Evolutionary conservation across 2,113 vertebrate species (phyloP).

Genomic region (Chaenocephalus aceratus): DNA sequence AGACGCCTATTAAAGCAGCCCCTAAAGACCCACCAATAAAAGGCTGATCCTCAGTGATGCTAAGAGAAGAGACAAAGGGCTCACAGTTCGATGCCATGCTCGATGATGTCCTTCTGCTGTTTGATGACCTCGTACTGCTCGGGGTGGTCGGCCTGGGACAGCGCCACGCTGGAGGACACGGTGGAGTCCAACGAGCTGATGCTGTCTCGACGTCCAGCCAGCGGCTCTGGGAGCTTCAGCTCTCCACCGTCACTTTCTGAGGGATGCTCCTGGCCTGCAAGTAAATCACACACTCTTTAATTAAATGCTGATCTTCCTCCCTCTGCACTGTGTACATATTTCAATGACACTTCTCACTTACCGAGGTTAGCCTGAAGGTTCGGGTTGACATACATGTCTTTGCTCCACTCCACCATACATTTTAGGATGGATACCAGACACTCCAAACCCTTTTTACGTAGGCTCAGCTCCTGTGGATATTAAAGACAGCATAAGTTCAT

Average conservation of each 20-base stretch:
- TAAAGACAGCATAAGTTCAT: neutral
- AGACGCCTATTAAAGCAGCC: no score
- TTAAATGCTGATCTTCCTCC: accelerated
- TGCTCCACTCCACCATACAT: conserved; percentile 99
- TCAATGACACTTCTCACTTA: conserved; percentile 74
- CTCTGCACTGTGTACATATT: neutral
- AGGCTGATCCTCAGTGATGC: neutral
- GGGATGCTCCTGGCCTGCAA: conserved; percentile 90
- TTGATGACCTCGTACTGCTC: conserved; percentile 99
- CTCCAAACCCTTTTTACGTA: conserved; percentile 97
- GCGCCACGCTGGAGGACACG: conserved; percentile 86
- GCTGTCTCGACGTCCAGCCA: conserved; percentile 88
- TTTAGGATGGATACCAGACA: conserved; percentile 98
- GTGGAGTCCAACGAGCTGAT: conserved; percentile 94
- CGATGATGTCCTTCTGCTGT: conserved; percentile 98
- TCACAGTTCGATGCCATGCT: conserved; percentile 97
- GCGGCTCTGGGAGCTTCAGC: conserved; percentile 88
- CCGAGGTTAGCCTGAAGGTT: conserved; percentile 94
- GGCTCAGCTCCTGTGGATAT: conserved; percentile 90
- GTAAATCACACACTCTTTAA: neutral
- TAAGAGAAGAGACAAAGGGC: conserved; percentile 48
- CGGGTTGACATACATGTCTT: conserved; percentile 97
- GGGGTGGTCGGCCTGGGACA: conserved; percentile 89
- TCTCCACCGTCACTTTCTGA: conserved; percentile 88
- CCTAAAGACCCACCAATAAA: neutral